Base-by-base conservation (phyloP, 2,113 vertebrate species). In the Gadus chalcogrammus region DNA sequence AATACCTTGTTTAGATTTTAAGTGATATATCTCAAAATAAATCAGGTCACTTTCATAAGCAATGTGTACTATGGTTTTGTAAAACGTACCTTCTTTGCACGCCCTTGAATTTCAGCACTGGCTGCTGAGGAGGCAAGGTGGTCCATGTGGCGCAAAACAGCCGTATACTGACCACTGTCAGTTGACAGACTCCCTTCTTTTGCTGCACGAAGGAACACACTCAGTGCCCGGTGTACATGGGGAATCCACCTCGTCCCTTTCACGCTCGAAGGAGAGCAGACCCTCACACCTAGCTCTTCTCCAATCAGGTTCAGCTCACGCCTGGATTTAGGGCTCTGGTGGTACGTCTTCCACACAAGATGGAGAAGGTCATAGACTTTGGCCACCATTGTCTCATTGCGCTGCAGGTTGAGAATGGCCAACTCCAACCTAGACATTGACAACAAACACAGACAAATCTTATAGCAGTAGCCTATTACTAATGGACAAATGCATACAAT, bases 51-150 rank as follows among this genome's bases (percentile, higher is more conserved):
- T n/a, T n/a, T 55, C n/a, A n/a, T n/a, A n/a, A n/a, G n/a, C n/a
- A n/a, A n/a, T n/a, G n/a, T n/a, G n/a, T 38, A 48, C 42, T 73
- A 17, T 65, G 55, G 18, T 61, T 38, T 52, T 3, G 27, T 53
- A 65, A 63, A 73, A 53, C 65, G 60, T 15, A 66, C 72, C 72
- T 69, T 72, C 13, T 76, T 76, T 60, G 74, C 63, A 22, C 55
- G 35, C 48, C 74, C 74, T 69, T 70, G 20, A 63, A 70, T 35
- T 17, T 70, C 67, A n/a, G n/a, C 5, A 4, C 53, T 27, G n/a
- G 60, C 22, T n/a, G 71, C 22, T 61, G 67, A 28, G 22, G 38
- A 18, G 20, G 61, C 48, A 60, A 75, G 66, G 61, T 69, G 67
- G 38, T 68, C 59, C 72, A 63, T 74, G 48, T 74, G 71, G 6